Percentiles rank a stretch among this genome's conserved stretches.
Conservation (phyloP, 2,113 vertebrate species). For the Corvus cornix region DNA sequence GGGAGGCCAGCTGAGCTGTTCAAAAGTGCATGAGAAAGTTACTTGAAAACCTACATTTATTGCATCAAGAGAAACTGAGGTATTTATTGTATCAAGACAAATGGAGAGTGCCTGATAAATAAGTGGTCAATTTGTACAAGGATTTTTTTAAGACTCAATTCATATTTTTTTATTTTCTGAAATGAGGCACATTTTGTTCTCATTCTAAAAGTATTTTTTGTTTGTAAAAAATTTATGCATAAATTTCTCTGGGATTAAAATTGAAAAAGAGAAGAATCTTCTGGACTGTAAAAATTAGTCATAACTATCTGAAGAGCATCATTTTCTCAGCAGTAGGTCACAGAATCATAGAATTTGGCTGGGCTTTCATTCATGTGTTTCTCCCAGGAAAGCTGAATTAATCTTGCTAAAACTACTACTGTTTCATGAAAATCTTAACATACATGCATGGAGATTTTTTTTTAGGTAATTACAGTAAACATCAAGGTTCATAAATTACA, state of each 20-base stretch:
- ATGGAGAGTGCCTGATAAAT: background rate
- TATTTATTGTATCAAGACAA: background rate
- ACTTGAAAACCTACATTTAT: background rate
- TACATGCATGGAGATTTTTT: background rate
- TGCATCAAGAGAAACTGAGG: background rate
- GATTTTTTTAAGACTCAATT: background rate
- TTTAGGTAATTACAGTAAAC: background rate
- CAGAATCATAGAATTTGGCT: background rate
- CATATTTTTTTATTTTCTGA: background rate
- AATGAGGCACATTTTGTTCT: background rate
- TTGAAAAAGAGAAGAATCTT: background rate
- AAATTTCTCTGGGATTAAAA: background rate
- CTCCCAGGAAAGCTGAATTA: background rate
- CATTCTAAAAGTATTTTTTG: background rate
- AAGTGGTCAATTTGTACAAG: background rate
- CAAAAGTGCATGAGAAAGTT: background rate
- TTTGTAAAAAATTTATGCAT: background rate
- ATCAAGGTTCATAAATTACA: background rate
- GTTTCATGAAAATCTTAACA: background rate
- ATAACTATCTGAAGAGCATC: background rate
- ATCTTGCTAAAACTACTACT: background rate
- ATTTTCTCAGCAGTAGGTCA: background rate
- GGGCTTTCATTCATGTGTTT: background rate
- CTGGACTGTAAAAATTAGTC: background rate
- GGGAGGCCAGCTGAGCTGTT: background rate